phyloP scores from a whole-genome alignment of 2,888 invertebrate genomes.

The Drosophila prolongata region DNA sequence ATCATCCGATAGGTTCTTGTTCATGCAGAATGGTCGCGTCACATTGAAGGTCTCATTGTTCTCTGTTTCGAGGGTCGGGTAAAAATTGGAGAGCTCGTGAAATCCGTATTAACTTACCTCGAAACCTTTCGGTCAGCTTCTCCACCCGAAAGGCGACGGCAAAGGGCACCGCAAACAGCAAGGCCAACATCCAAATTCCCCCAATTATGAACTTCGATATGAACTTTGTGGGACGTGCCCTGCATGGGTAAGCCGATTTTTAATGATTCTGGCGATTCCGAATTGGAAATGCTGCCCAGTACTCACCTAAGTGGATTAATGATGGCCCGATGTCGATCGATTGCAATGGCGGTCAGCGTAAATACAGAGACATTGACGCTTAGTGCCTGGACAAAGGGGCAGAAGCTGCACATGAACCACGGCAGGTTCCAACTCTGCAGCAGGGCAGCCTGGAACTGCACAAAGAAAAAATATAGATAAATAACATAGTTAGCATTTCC shows the following conservation, averaged over 20 bases:
- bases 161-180: conserved; percentile 89
- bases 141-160: conserved; percentile 84
- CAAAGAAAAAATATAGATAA: background rate
- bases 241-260: conserved; percentile 79
- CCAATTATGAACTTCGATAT: conserved; percentile 90
- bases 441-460: conserved; percentile 93
- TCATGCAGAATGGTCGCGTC: conserved; percentile 85
- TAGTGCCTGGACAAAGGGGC: conserved; percentile 94
- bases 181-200: conserved; percentile 90
- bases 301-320: conserved; percentile 90
- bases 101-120: conserved; percentile 67
- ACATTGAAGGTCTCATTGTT: conserved; percentile 79
- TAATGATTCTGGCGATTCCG: conserved; percentile 15
- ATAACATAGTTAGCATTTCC: no score
- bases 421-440: conserved; percentile 94
- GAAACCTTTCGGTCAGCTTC: conserved; percentile 79
- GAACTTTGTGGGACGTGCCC: conserved; percentile 90
- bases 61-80: conserved; percentile 59
- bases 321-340: conserved; percentile 93
- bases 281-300: background rate
- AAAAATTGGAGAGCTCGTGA: background rate
- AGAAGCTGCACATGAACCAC: conserved; percentile 94
- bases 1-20: conserved; percentile 85
- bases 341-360: conserved; percentile 93
- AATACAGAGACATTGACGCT: conserved; percentile 96